Base-by-base conservation (phyloP, 2,797 vertebrate genomes). In the Ataeniobius toweri region DNA sequence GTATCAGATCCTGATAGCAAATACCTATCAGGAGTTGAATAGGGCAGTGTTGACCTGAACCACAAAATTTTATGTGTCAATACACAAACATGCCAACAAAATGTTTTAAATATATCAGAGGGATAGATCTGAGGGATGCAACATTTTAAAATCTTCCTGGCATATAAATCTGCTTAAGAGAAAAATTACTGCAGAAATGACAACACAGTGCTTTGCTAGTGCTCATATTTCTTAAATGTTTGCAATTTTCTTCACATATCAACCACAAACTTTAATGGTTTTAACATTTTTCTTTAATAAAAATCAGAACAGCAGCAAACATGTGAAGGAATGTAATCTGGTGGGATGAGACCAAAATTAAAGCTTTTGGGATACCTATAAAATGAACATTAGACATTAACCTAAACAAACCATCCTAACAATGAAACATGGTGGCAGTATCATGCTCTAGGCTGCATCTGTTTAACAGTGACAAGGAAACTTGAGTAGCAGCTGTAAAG, bases 31-130 rank as follows among this genome's bases (percentile, higher is more conserved):
- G 46, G 46, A 48, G 46, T 48, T 9, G 46, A 48, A 48, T 73
- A 83, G 48, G 80, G 74, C 0, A 13, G 74, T 74, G 36, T 59
- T 46, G n/a, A 76, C 73, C 85, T 77, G 76, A 86, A 84, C 75
- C 73, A 81, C 75, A 22, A 76, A 69, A 81, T 79, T 26, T 39
- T 16, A 76, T 74, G 73, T 81, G 84, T 78, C 77, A 83, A 80
- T 71, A 76, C 69, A 84, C 44, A 48, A 73, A 82, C 75, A 68
- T 80, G 63, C 39, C 83, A 76, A 78, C 46, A 74, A 80, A 83
- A 87, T 50, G 77, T 83, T 86, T 89, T 88, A 46, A 46, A 68
- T 44, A 26, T n/a, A 3, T 36, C 39, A 0, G 39, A 67, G 63
- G 63, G 20, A 14, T 61, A 79, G 28, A 83, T 87, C 78, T 83